A percentile compares a stretch with the other conserved stretches of the same genome.
These are phyloP conservation scores for Pinctada fucata DNA, from an alignment of 2,888 invertebrate genomes.

Conservation along the genomic window DNA sequence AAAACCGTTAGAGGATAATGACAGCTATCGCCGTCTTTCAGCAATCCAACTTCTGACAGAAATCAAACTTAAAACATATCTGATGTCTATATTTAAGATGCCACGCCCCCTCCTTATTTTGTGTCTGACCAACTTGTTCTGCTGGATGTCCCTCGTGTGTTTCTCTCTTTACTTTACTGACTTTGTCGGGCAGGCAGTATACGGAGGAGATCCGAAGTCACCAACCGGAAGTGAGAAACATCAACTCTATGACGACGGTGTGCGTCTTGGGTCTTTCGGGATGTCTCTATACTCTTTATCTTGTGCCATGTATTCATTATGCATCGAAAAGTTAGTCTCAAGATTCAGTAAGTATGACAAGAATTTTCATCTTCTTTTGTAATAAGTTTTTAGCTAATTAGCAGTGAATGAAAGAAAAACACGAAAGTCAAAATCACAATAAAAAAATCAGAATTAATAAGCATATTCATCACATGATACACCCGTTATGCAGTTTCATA, in stretches of 20 bases:
- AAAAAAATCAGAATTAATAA: no score
- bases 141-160: slow-evolving; percentile 98
- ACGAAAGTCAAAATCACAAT: no score
- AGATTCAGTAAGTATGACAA: slow-evolving; percentile 78
- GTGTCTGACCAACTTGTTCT: slow-evolving; percentile 95
- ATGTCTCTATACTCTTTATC: slow-evolving; percentile 94
- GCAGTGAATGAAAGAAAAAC: no score
- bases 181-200: slow-evolving; percentile 91
- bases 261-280: slow-evolving; percentile 96
- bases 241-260: slow-evolving; percentile 88
- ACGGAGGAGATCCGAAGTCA: slow-evolving; percentile 86
- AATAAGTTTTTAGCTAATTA: neutral
- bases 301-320: slow-evolving; percentile 92
- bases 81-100: slow-evolving; percentile 94
- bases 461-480: no score
- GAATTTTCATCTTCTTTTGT: neutral
- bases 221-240: slow-evolving; percentile 72
- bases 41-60: slow-evolving; percentile 49
- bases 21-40: neutral
- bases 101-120: slow-evolving; percentile 90
- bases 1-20: neutral
- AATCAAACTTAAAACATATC: slow-evolving; percentile 84
- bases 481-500: no score
- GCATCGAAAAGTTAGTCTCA: slow-evolving; percentile 91
- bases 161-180: slow-evolving; percentile 98